Conservation (phyloP, 1,140 invertebrate species). For the Drosophila pectinifera region DNA sequence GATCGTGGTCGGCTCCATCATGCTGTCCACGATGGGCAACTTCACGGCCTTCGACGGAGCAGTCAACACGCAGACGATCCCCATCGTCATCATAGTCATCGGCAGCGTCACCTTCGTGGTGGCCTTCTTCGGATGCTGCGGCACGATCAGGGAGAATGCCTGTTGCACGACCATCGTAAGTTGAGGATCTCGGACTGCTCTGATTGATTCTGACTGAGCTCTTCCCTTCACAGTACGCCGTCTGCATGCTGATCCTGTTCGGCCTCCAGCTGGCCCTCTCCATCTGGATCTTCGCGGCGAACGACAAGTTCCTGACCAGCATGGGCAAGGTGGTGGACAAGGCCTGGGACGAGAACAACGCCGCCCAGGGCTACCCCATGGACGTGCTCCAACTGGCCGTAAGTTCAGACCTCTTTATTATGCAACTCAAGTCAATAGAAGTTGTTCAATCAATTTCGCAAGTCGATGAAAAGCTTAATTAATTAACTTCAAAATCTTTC, state of each 20-base stretch:
- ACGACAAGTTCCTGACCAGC: conserved; percentile 83
- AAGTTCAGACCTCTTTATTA: conserved; percentile 33
- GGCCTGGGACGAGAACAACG: conserved; percentile 61
- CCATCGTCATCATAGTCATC: conserved; percentile 89
- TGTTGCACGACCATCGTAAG: conserved; percentile 92
- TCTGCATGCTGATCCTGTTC: conserved; percentile 88
- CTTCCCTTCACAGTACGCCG: conserved; percentile 86
- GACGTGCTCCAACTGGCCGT: conserved; percentile 72
- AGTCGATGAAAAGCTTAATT: neutral
- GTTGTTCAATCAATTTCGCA: no score
- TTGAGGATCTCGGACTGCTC: conserved; percentile 5
- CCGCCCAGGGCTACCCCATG: conserved; percentile 57
- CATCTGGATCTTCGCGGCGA: conserved; percentile 87
- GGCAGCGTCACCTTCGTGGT: conserved; percentile 91
- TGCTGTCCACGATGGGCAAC: conserved; percentile 85
- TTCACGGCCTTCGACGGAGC: conserved; percentile 85
- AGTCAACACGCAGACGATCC: conserved; percentile 85
- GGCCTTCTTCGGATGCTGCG: conserved; percentile 93
- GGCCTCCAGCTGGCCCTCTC: conserved; percentile 88
- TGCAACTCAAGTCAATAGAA: no score
- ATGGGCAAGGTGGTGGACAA: conserved; percentile 85
- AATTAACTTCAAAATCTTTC: neutral
- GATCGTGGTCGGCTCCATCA: conserved; percentile 87
- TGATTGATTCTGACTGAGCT: neutral
- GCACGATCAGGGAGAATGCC: conserved; percentile 91